phyloP scores from a whole-genome alignment of 2,888 invertebrate genomes.

The Microctonus brassicae region DNA sequence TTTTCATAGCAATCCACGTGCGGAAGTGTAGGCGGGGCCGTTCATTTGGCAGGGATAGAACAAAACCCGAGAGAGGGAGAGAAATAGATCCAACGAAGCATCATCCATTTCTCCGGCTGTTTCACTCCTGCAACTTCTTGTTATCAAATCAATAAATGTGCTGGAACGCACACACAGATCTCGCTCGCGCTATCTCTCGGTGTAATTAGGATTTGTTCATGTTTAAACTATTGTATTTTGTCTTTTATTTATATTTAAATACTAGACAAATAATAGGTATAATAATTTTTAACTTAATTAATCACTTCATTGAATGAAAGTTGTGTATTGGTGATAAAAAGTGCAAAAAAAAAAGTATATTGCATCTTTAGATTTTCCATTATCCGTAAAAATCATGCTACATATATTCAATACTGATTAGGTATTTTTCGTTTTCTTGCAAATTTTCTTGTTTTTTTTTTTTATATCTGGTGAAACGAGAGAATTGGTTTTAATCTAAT shows the following conservation, averaged over 20 bases:
- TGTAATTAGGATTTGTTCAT: conserved; percentile 4
- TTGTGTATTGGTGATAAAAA: not conserved
- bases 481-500: not conserved
- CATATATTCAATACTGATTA: conserved; percentile 34
- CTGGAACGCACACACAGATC: not conserved
- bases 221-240: not conserved
- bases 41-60: not conserved
- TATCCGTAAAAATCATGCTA: not conserved
- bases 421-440: conserved; percentile 19
- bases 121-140: not conserved
- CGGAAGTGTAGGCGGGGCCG: not conserved
- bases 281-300: not conserved
- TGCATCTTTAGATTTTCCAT: too few relatives aligned
- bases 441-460: not conserved
- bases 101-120: not conserved
- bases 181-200: conserved; percentile 21
- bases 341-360: not conserved
- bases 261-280: not conserved
- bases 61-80: not conserved
- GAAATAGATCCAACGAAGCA: not conserved
- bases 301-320: not conserved
- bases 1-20: not conserved
- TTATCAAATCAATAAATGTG: conserved; percentile 15
- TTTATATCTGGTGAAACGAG: not conserved
- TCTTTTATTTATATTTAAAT: not conserved